phyloP scores from a whole-genome alignment of 2,797 vertebrate species.

The Triplophysa bombifrons region DNA sequence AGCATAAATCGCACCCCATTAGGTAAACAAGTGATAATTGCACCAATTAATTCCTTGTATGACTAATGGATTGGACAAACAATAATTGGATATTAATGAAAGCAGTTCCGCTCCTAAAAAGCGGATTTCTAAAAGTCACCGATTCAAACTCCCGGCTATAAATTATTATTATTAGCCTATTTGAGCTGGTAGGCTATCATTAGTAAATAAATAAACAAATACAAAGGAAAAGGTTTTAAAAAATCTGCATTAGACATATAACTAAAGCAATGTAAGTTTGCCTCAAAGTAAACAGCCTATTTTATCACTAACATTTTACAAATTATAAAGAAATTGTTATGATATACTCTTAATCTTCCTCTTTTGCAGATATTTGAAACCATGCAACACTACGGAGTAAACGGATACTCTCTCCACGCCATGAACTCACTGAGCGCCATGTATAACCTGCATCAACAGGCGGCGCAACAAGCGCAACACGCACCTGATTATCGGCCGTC shows the following conservation, averaged over 20 bases:
- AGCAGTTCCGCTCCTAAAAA: slow-evolving; percentile 82
- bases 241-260: neutral
- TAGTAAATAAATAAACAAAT: neutral
- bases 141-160: neutral
- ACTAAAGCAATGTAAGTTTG: neutral
- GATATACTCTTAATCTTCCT: neutral
- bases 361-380: slow-evolving; percentile 59
- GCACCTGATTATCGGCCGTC: slow-evolving; percentile 93
- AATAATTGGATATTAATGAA: slow-evolving; percentile 99
- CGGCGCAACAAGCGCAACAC: slow-evolving; percentile 95
- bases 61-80: slow-evolving; percentile 93
- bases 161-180: too few species aligned
- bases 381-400: slow-evolving; percentile 99
- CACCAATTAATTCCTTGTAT: slow-evolving; percentile 95
- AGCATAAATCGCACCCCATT: slow-evolving; percentile 89
- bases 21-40: slow-evolving; percentile 91
- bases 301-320: neutral
- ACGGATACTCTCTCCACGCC: slow-evolving; percentile 94
- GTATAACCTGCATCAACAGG: slow-evolving; percentile 99
- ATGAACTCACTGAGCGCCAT: slow-evolving; percentile 97
- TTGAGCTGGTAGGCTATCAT: neutral
- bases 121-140: neutral
- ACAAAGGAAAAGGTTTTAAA: neutral
- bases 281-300: neutral
- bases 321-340: neutral